A percentile compares a stretch with the other conserved stretches of the same genome.
phyloP scores from a whole-genome alignment of 2,888 invertebrate genomes.

The Spilarctia lutea region DNA sequence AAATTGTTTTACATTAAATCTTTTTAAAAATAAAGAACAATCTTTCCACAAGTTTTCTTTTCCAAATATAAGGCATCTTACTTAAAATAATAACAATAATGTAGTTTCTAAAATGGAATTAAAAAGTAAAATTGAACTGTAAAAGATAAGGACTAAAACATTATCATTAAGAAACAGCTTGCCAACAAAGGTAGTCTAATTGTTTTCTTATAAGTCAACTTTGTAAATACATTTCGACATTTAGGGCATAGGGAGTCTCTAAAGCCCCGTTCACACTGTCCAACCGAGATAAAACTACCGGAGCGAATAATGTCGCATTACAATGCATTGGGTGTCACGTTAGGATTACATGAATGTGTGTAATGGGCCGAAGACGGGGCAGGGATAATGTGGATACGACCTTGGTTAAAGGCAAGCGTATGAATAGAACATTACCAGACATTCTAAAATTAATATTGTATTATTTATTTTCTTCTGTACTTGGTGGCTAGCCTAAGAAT shows the following conservation, averaged over 20 bases:
- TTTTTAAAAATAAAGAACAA: too few species aligned
- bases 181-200: not conserved
- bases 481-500: not conserved
- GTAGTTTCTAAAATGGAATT: too few species aligned
- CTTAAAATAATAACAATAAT: too few species aligned
- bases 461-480: not conserved
- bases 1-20: too few species aligned
- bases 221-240: constrained; percentile 25
- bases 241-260: constrained; percentile 45
- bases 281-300: constrained; percentile 61
- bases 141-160: not conserved
- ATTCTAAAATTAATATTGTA: not conserved
- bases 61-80: too few species aligned
- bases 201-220: not conserved
- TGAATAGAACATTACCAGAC: constrained; percentile 1
- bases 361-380: constrained; percentile 68
- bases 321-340: constrained; percentile 80
- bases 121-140: too few species aligned
- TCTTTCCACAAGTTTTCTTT: too few species aligned
- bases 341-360: constrained; percentile 74
- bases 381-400: constrained; percentile 54
- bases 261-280: constrained; percentile 59
- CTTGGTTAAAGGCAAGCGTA: constrained; percentile 5
- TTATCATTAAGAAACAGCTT: not conserved
- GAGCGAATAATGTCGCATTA: constrained; percentile 75